Base-by-base conservation (phyloP, 2,797 vertebrate species). In the Danio albolineatus region DNA sequence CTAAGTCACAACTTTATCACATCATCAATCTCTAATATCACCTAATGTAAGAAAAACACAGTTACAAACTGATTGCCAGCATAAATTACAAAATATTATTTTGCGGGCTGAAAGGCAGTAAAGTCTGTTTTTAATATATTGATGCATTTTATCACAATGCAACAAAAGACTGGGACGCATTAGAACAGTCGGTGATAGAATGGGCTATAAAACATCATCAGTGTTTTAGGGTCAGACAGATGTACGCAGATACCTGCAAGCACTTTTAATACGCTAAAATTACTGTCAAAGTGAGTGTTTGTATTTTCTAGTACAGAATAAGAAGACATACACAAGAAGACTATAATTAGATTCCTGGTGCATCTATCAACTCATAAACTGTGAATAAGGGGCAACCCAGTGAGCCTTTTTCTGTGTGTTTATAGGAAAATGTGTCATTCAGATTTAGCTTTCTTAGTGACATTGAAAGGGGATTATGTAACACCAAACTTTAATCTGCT, bases 1-100 rank as follows among this genome's bases (percentile, higher is more conserved):
- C 82, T 77, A 84, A 84, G 79, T 86, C 77, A 76, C 61, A 49
- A 57, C 67, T 86, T 86, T 85, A 86, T 85, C 76, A 80, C 81
- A 17, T 44, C 77, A 82, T 87, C 83, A 85, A 83, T 86, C 83
- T 85, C 53, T 67, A 79, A 61, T 74, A 76, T 78, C 69, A 73
- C 82, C 59, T 59, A 51, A 78, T 82, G 73, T 39, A 82, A 56
- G 73, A 80, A 74, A 77, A 80, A 81, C 66, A 57, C 56, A 64
- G 38, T 65, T 81, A 73, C 71, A 77, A 78, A 76, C 69, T 83
- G 76, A 83, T 77, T 62, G 78, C 61, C 67, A 60, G 74, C 66
- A 21, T 46, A 60, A 59, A 69, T 60, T 48, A 54, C 44, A 69
- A 78, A 69, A 78, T 67, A 59, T 13, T 16, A 69, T 67, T 78